Evolutionary conservation across 2,113 vertebrate genomes (phyloP).

Genomic region (Vombatus ursinus): DNA sequence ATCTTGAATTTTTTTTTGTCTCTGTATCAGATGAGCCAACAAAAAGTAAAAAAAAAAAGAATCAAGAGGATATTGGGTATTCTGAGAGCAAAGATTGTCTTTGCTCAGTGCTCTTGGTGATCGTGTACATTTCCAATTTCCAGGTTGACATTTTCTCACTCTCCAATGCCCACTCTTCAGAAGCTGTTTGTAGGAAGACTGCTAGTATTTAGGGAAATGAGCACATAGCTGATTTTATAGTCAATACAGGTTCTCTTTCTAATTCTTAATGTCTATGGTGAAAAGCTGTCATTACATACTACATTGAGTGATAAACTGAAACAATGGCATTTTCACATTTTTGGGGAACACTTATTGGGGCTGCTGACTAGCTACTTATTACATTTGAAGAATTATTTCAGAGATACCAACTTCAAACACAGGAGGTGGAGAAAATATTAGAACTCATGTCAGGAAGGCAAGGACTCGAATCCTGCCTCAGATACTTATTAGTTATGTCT

Average conservation of each 20-base stretch:
- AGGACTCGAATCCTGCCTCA: background rate
- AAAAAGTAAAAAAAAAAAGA: background rate
- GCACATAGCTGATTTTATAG: background rate
- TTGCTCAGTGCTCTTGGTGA: slow-evolving; percentile 1
- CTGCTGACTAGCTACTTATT: background rate
- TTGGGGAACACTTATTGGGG: background rate
- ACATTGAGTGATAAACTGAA: background rate
- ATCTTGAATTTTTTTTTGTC: slow-evolving; percentile 27
- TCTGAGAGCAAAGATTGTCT: background rate
- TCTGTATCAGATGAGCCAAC: slow-evolving; percentile 4
- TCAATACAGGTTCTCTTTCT: background rate
- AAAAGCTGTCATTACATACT: background rate
- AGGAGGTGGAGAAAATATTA: background rate
- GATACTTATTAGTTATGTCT: background rate
- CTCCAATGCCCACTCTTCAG: background rate
- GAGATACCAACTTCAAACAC: background rate
- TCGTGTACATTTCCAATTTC: background rate
- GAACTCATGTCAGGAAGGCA: background rate
- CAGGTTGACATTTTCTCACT: background rate
- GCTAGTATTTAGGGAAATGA: background rate
- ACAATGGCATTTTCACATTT: background rate
- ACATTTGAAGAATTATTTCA: background rate
- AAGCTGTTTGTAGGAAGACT: background rate
- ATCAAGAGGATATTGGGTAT: background rate
- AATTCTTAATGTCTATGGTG: background rate